Conservation (phyloP, 1,140 invertebrate genomes). For the Hylaeus volcanicus region DNA sequence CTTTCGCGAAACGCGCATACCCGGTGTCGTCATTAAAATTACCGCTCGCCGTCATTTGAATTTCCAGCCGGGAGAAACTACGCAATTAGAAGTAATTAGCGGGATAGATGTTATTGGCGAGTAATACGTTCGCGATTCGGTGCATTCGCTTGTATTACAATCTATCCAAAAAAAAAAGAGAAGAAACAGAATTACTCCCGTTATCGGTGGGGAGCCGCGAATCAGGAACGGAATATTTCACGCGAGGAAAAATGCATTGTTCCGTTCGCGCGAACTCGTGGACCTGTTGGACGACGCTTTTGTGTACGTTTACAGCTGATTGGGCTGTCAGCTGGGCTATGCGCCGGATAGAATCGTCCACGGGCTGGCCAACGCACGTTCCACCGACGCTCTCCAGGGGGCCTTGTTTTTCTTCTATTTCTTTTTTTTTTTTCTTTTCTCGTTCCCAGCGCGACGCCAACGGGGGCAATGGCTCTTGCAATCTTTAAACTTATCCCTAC, state of each 20-base stretch:
- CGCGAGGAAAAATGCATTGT: slow-evolving; percentile 1
- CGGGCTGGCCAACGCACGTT: slow-evolving; percentile 56
- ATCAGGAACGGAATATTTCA: background rate
- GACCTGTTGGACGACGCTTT: slow-evolving; percentile 73
- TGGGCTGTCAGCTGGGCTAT: slow-evolving; percentile 61
- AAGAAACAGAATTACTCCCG: no score
- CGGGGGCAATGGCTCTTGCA: slow-evolving; percentile 55
- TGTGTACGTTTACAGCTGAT: slow-evolving; percentile 66
- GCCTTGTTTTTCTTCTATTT: slow-evolving; percentile 30
- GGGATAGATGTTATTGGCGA: background rate
- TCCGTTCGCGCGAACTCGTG: slow-evolving; percentile 25
- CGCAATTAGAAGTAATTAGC: slow-evolving; percentile 6
- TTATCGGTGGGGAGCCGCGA: no score
- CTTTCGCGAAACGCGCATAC: background rate
- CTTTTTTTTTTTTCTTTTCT: slow-evolving; percentile 21
- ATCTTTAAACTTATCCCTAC: slow-evolving; percentile 44
- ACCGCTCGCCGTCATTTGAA: background rate
- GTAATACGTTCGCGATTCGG: background rate
- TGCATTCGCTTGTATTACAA: background rate
- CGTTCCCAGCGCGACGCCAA: slow-evolving; percentile 21
- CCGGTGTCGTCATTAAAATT: background rate
- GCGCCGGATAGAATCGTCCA: slow-evolving; percentile 48
- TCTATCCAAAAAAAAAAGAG: background rate
- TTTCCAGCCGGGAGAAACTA: slow-evolving; percentile 1
- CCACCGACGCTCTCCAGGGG: slow-evolving; percentile 46